Conservation (phyloP, 1,140 invertebrate species). For the Psix sp. region DNA sequence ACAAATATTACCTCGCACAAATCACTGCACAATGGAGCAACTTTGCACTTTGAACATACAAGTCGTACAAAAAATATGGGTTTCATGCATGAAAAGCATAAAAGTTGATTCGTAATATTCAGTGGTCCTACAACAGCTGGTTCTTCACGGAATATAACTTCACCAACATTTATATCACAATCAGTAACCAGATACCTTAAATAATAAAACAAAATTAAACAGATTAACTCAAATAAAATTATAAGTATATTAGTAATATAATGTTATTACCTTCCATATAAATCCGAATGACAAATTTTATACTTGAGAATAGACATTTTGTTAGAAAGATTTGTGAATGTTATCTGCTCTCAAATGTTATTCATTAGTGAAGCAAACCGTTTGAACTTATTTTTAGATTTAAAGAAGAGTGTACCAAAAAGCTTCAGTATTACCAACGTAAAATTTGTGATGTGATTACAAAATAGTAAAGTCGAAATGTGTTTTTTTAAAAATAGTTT, state of each 20-base stretch:
- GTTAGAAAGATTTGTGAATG: conserved; percentile 5
- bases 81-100: conserved; percentile 81
- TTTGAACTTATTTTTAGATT: conserved; percentile 41
- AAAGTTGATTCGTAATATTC: conserved; percentile 72
- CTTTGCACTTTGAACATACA: conserved; percentile 77
- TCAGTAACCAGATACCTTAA: conserved; percentile 79
- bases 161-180: conserved; percentile 79
- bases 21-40: conserved; percentile 78
- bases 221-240: conserved; percentile 5
- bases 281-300: conserved; percentile 23
- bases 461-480: not conserved
- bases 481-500: conserved; percentile 1
- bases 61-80: conserved; percentile 67
- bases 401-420: conserved; percentile 16
- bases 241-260: not conserved
- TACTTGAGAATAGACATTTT: conserved; percentile 50
- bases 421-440: conserved; percentile 36
- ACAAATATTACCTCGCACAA: conserved; percentile 69
- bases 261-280: conserved; percentile 38
- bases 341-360: conserved; percentile 13
- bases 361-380: conserved; percentile 17
- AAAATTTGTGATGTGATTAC: not conserved
- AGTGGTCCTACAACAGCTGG: conserved; percentile 80
- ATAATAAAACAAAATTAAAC: not conserved
- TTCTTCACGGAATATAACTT: conserved; percentile 80